Evolutionary conservation across 1,140 invertebrate species (phyloP).

Genomic region (Helicoverpa armigera): DNA sequence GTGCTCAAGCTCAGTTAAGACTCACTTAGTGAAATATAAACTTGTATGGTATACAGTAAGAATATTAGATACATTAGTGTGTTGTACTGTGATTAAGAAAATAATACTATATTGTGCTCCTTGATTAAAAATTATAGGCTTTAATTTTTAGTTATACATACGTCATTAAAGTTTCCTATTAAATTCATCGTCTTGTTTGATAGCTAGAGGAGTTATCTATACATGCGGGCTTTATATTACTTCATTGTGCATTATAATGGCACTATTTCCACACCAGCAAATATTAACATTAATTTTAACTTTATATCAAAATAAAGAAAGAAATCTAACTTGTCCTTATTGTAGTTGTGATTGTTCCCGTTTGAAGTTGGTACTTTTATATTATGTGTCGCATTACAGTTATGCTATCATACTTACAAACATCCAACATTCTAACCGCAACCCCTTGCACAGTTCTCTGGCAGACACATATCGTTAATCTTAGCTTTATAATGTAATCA

Average conservation of each 20-base stretch:
- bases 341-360: slow-evolving; percentile 48
- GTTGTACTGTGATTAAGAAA: slow-evolving; percentile 50
- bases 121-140: slow-evolving; percentile 52
- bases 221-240: slow-evolving; percentile 50
- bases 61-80: slow-evolving; percentile 48
- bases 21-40: slow-evolving; percentile 43
- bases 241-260: slow-evolving; percentile 51
- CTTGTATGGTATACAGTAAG: slow-evolving; percentile 35
- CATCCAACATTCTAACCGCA: slow-evolving; percentile 36
- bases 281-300: slow-evolving; percentile 48
- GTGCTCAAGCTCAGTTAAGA: slow-evolving; percentile 51
- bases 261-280: slow-evolving; percentile 45
- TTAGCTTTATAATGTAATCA: slow-evolving; percentile 17
- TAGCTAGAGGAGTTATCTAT: slow-evolving; percentile 31
- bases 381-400: slow-evolving; percentile 43
- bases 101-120: slow-evolving; percentile 53
- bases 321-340: slow-evolving; percentile 58
- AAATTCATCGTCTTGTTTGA: slow-evolving; percentile 28
- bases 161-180: slow-evolving; percentile 10
- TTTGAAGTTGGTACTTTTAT: slow-evolving; percentile 44
- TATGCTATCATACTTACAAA: slow-evolving; percentile 40
- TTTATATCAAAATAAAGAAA: slow-evolving; percentile 58
- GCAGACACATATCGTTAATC: slow-evolving; percentile 5
- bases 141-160: slow-evolving; percentile 25
- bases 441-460: slow-evolving; percentile 8